These are phyloP conservation scores for Lutjanus argentimaculatus DNA, from an alignment of 2,797 vertebrate species.

Conservation along the genomic window DNA sequence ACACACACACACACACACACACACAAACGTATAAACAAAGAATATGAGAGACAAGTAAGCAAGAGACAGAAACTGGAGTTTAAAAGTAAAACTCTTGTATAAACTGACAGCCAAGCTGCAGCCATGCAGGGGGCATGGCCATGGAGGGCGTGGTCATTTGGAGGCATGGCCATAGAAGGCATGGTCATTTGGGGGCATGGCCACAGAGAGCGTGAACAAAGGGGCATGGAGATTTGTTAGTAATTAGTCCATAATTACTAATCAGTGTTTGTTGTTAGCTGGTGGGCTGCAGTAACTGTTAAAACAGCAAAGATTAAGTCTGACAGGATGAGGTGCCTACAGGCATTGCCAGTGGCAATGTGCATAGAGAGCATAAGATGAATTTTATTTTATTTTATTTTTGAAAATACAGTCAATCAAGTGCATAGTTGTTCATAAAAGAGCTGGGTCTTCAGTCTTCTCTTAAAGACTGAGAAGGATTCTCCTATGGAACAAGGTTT, in stretches of 20 bases:
- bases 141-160: neutral
- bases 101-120: slow-evolving; percentile 13
- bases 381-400: too few species aligned
- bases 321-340: too few species aligned
- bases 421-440: too few species aligned
- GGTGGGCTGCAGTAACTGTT: neutral
- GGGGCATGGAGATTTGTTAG: neutral
- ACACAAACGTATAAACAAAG: slow-evolving; percentile 39
- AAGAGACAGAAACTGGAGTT: neutral
- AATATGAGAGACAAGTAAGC: neutral
- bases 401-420: too few species aligned
- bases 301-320: too few species aligned
- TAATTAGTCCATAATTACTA: slow-evolving; percentile 7
- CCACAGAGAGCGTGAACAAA: neutral
- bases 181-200: neutral
- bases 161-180: neutral
- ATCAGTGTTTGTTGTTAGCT: neutral
- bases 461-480: too few species aligned
- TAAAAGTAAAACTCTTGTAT: neutral
- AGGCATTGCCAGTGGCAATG: too few species aligned
- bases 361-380: too few species aligned
- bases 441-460: too few species aligned
- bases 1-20: slow-evolving; percentile 20
- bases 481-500: too few species aligned
- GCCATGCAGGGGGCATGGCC: slow-evolving; percentile 44